Evolutionary conservation across 2,797 vertebrate species (phyloP).

Genomic region (Falco berigora): DNA sequence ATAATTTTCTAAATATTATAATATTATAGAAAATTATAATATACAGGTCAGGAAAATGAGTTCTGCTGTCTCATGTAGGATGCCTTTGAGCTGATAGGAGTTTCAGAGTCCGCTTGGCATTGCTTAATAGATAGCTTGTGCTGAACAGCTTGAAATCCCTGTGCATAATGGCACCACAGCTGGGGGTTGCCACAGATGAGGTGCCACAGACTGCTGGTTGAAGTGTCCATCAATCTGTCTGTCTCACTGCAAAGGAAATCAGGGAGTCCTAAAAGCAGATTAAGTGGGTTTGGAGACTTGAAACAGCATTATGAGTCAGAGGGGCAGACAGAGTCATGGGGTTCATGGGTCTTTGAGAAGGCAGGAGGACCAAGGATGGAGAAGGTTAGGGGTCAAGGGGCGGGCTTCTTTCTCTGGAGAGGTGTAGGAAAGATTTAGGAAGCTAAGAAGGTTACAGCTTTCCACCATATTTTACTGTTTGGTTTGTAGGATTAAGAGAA

Average conservation of each 20-base stretch:
- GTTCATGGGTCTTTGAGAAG: not conserved
- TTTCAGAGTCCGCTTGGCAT: not conserved
- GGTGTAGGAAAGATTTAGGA: not conserved
- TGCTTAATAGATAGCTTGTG: not conserved
- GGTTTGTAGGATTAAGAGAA: not conserved
- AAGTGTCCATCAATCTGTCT: not conserved
- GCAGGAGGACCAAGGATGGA: not conserved
- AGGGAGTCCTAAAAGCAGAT: not conserved
- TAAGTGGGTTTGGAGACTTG: not conserved
- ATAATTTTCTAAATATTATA: not conserved
- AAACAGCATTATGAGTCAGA: not conserved
- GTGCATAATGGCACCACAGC: not conserved
- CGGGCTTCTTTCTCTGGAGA: not conserved
- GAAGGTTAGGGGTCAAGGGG: not conserved
- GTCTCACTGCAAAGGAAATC: not conserved
- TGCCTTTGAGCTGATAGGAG: not conserved
- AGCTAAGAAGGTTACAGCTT: not conserved
- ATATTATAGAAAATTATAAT: not conserved
- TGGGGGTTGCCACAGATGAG: not conserved
- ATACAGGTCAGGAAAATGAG: not conserved
- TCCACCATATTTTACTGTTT: not conserved
- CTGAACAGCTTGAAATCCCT: not conserved
- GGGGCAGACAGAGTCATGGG: not conserved
- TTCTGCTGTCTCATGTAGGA: not conserved
- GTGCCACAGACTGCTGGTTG: not conserved